Percentiles rank a stretch among this genome's conserved stretches.
Evolutionary conservation across 1,140 invertebrate genomes (phyloP).

Genomic region (Gonatopus flavifemur): DNA sequence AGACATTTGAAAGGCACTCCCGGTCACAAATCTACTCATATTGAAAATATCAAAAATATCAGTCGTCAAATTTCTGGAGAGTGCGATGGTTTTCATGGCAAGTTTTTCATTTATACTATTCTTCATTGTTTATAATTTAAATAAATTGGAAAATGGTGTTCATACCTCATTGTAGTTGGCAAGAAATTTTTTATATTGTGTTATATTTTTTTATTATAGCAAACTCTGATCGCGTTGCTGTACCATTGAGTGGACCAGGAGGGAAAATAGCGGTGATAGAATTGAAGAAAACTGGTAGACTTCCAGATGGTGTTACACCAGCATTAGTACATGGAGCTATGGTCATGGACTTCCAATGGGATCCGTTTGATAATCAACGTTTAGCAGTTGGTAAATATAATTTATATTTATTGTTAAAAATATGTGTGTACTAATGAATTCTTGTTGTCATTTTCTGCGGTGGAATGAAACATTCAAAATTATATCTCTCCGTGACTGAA

Average conservation of each 20-base stretch:
- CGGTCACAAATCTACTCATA: constrained; percentile 85
- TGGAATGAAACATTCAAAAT: constrained; percentile 3
- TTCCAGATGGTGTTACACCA: constrained; percentile 80
- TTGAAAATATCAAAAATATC: constrained; percentile 89
- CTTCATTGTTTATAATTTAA: constrained; percentile 2
- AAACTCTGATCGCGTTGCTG: constrained; percentile 81
- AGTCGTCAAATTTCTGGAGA: constrained; percentile 90
- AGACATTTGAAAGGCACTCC: constrained; percentile 88
- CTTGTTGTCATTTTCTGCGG: too few species aligned
- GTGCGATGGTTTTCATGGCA: constrained; percentile 89
- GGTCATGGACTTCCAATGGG: constrained; percentile 91
- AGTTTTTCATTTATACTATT: constrained; percentile 27
- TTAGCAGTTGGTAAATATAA: constrained; percentile 71
- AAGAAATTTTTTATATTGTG: background rate
- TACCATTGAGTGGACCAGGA: constrained; percentile 84
- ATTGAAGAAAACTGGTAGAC: constrained; percentile 73
- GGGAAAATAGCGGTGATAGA: constrained; percentile 89
- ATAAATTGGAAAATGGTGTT: too few species aligned
- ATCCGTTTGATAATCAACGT: constrained; percentile 81
- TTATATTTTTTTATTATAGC: constrained; percentile 56
- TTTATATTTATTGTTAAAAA: background rate
- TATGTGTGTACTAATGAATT: background rate
- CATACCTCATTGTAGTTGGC: background rate
- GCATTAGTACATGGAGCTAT: constrained; percentile 85
- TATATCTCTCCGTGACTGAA: background rate